Evolutionary conservation across 1,140 invertebrate genomes (phyloP), one percentile per base, ranked within the genome.

Genomic region (Aricia agestis): DNA sequence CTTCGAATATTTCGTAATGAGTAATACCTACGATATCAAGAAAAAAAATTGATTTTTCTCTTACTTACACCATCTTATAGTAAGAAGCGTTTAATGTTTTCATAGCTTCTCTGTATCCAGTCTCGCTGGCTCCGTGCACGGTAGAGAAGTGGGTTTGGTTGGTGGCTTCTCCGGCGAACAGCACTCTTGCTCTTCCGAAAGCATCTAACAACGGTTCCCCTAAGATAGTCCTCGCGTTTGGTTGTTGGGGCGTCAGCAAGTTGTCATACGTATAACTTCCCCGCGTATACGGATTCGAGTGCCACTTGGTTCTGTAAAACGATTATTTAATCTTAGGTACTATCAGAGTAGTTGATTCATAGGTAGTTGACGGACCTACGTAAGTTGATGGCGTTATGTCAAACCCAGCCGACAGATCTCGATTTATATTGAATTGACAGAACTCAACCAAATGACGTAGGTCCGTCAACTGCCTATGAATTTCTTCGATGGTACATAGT

Each of bases 121-220:
- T 90, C 68, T 94, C 89, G 15, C 93, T 84, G 1, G 94, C 94
- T 15, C 94, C 94, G 80, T 94, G 93, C 5, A 94, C 93, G 11
- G 93, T 94, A 4, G 93, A 93, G 78, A 93, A 94, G 79, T 92
- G 93, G 42, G 81, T 73, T 7, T 86, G 76, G 68, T 86, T 76
- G 0, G 90, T 89, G 2, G 92, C 90, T 76, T 92, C 92, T 3
- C 80, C 80, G 5, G 78, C 78, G 70, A 82, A 82, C 7, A 82
- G 70, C 5, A 82, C 74, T n/a, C 72, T 57, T 0, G 75, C 74
- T 1, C 32, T 70, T 4, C 80, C 80, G 15, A 42, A 31, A 13
- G 71, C 36, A 65, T 82, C 79, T 9, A 42, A 17, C 5, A 82
- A 61, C 0, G 81, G 81, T 6, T 18, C 66, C 0, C 66, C 77